phyloP scores from a whole-genome alignment of 1,140 invertebrate genomes.

The Ceratoteleas bidentatus region DNA sequence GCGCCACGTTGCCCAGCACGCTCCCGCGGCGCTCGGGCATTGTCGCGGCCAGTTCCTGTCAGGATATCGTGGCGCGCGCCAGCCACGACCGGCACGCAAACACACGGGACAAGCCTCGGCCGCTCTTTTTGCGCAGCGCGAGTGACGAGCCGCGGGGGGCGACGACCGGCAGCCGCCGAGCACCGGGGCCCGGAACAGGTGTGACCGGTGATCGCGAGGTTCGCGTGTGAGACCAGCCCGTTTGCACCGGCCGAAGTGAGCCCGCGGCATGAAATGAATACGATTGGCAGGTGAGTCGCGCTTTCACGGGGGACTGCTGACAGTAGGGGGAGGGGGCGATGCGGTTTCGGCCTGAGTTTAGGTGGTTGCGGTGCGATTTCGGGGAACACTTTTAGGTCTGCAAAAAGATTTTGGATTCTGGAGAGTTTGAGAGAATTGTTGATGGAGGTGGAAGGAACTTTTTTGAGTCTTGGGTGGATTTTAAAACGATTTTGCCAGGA shows the following conservation, averaged over 20 bases:
- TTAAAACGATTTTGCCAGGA: too few relatives aligned
- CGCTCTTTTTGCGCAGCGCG: slow-evolving; percentile 32
- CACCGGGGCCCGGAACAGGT: slow-evolving; percentile 6
- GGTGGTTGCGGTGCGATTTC: neutral
- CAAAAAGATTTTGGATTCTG: too few relatives aligned
- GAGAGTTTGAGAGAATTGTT: too few relatives aligned
- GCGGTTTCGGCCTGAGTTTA: neutral
- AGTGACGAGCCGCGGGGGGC: slow-evolving; percentile 30
- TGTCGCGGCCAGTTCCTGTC: slow-evolving; percentile 71
- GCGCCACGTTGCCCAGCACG: slow-evolving; percentile 37
- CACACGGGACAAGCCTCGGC: slow-evolving; percentile 5
- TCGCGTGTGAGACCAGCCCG: slow-evolving; percentile 53
- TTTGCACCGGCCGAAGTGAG: slow-evolving; percentile 63
- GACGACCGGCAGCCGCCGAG: neutral
- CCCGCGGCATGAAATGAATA: slow-evolving; percentile 79
- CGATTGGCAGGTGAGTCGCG: slow-evolving; percentile 78
- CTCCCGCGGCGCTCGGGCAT: slow-evolving; percentile 60
- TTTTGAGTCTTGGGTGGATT: too few relatives aligned
- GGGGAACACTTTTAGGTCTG: too few relatives aligned
- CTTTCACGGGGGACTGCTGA: neutral
- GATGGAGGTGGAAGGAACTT: too few relatives aligned
- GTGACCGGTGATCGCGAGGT: slow-evolving; percentile 40
- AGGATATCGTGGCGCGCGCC: slow-evolving; percentile 67
- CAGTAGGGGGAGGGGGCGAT: neutral
- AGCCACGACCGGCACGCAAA: slow-evolving; percentile 48